These are phyloP conservation scores for Philereme vetulata DNA, from an alignment of 2,888 invertebrate species.

Conservation along the genomic window DNA sequence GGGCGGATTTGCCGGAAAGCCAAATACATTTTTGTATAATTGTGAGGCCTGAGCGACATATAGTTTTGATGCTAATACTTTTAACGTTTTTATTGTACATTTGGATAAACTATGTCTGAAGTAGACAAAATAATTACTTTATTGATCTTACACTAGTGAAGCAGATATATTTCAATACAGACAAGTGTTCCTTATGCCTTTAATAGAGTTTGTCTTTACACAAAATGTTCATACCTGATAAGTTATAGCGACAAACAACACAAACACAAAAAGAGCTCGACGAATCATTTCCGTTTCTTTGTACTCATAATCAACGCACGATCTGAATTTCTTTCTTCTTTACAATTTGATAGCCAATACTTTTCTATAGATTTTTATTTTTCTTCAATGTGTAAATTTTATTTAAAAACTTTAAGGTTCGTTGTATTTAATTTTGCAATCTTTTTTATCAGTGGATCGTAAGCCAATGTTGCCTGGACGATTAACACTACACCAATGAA, in stretches of 20 bases:
- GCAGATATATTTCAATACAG: too few relatives aligned
- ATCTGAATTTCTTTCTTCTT: background rate
- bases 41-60: background rate
- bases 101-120: too few relatives aligned
- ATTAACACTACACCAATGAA: constrained; percentile 50
- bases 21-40: too few relatives aligned
- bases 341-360: background rate
- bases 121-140: too few relatives aligned
- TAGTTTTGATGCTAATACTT: too few relatives aligned
- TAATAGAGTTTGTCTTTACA: too few relatives aligned
- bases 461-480: constrained; percentile 43
- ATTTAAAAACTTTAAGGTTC: background rate
- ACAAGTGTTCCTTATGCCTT: too few relatives aligned
- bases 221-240: constrained; percentile 67
- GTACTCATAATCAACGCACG: constrained; percentile 56
- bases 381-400: background rate
- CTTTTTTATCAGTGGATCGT: constrained; percentile 3
- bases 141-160: too few relatives aligned
- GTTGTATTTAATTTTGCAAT: constrained; percentile 13
- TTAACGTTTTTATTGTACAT: too few relatives aligned
- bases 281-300: constrained; percentile 66
- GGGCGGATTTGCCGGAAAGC: too few relatives aligned
- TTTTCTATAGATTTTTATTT: constrained; percentile 3
- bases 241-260: constrained; percentile 58
- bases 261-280: constrained; percentile 57